Evolutionary conservation across 1,140 invertebrate genomes (phyloP), one percentile per base, ranked within the genome.

Genomic region (Calephelis virginiensis): DNA sequence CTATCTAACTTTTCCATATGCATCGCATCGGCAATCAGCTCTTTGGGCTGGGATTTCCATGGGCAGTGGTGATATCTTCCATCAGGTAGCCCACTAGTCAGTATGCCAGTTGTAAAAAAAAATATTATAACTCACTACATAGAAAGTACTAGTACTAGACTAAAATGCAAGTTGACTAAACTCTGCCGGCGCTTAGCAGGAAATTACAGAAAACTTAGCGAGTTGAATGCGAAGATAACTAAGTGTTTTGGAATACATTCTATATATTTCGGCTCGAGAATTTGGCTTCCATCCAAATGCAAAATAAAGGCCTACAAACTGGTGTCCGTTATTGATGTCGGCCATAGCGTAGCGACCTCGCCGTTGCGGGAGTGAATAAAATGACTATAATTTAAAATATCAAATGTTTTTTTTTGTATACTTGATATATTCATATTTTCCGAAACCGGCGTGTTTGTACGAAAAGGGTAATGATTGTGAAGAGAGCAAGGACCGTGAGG

Each of bases 191-290:
- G 40, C 61, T 62, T 12, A 8, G 14, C 17, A 62, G 38, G 38
- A 60, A 28, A 60, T 60, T 60, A 62, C 46, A 45, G 13, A 62
- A 12, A 62, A 10, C 9, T 46, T 62, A 13, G 13, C 6, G 56
- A 10, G 17, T 37, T n/a, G 28, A 12, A 60, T 60, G 12, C n/a
- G 9, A 60, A 60, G 28, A 38, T 38, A 38, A 60, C 38, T 14
- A 13, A 62, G 46, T 62, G 45, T 62, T 62, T 62, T 28, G 61
- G 61, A 62, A 62, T 46, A 62, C 40, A 10, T 62, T 43, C 61
- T 45, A 62, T 46, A 62, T 47, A 46, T 46, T 62, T 62, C 61
- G n/a, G 13, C 40, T 14, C 6, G 13, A 61, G 60, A 43, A 45
- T 45, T 46, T 62, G 61, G 61, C 61, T 5, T 13, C 9, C 61